Base-by-base conservation (phyloP, 1,140 invertebrate species). In the Trypoxylus dichotomus region DNA sequence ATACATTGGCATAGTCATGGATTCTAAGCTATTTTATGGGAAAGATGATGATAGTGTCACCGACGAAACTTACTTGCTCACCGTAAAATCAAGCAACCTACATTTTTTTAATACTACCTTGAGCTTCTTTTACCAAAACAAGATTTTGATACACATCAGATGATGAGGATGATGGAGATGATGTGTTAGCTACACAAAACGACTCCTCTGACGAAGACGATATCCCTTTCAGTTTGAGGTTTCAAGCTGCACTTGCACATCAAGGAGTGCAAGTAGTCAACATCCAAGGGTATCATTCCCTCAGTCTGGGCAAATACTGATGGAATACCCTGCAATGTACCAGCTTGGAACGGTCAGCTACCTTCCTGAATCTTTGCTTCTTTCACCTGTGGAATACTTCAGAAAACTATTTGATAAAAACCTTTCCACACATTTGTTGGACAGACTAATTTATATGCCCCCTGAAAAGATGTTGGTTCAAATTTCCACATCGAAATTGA, bases 21-120 rank as follows among this genome's bases (percentile, higher is more conserved):
- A n/a, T n/a, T n/a, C n/a, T n/a, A n/a, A n/a, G n/a, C n/a, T n/a
- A n/a, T n/a, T n/a, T n/a, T n/a, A n/a, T n/a, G n/a, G n/a, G n/a
- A n/a, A n/a, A n/a, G n/a, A n/a, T n/a, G n/a, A n/a, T n/a, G n/a
- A 58, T 29, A 72, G 29, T 72, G 29, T 72, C n/a, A 72, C 68
- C 29, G 68, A 72, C 29, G 68, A 72, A 72, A 72, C 68, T 72
- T 72, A 72, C 8, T 72, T 72, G 68, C 68, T 24, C 29, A 72
- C 6, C 24, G 24, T 8, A 72, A 72, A 29, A 72, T 72, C 24
- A 72, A 24, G 68, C 25, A 72, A 58, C 54, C 54, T 58, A 58
- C 6, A 58, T 8, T 58, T 58, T 58, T 6, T 58, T 21, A n/a
- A n/a, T n/a, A n/a, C n/a, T n/a, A 21, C n/a, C 54, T 58, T 58